phyloP scores from a whole-genome alignment of 2,797 vertebrate genomes.

The Knipowitschia caucasica region DNA sequence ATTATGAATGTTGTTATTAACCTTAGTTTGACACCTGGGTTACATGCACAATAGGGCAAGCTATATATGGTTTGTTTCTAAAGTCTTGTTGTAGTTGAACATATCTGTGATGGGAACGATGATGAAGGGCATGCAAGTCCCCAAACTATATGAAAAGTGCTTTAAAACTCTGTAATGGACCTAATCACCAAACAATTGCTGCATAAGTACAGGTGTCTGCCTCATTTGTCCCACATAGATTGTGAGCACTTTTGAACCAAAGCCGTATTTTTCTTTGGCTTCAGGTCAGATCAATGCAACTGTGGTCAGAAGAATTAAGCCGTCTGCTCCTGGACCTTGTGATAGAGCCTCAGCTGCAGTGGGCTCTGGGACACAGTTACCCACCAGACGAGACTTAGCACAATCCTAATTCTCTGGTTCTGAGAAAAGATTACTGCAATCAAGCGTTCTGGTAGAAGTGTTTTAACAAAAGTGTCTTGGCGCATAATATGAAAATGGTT shows the following conservation, averaged over 20 bases:
- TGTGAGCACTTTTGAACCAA: constrained; percentile 66
- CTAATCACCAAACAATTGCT: constrained; percentile 69
- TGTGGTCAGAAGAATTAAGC: constrained; percentile 38
- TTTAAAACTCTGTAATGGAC: constrained; percentile 42
- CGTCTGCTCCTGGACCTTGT: constrained; percentile 53
- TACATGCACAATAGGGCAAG: too few species aligned
- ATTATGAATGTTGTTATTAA: too few species aligned
- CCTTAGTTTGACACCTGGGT: too few species aligned
- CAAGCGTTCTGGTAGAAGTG: constrained; percentile 15
- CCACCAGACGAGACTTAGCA: constrained; percentile 29
- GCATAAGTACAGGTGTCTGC: constrained; percentile 57
- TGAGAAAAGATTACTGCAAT: constrained; percentile 29
- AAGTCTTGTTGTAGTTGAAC: too few species aligned
- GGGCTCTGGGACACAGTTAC: constrained; percentile 27
- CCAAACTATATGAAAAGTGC: constrained; percentile 17
- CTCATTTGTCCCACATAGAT: constrained; percentile 44
- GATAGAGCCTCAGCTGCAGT: constrained; percentile 40
- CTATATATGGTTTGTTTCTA: too few species aligned
- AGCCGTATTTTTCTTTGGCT: constrained; percentile 74
- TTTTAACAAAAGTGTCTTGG: constrained; percentile 21
- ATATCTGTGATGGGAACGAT: too few species aligned
- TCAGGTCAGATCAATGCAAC: constrained; percentile 62
- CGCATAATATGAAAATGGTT: neutral
- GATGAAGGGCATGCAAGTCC: too few species aligned
- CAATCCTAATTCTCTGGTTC: constrained; percentile 32